Evolutionary conservation across 2,888 invertebrate species (phyloP).

Genomic region (Hoplodrina ambigua): DNA sequence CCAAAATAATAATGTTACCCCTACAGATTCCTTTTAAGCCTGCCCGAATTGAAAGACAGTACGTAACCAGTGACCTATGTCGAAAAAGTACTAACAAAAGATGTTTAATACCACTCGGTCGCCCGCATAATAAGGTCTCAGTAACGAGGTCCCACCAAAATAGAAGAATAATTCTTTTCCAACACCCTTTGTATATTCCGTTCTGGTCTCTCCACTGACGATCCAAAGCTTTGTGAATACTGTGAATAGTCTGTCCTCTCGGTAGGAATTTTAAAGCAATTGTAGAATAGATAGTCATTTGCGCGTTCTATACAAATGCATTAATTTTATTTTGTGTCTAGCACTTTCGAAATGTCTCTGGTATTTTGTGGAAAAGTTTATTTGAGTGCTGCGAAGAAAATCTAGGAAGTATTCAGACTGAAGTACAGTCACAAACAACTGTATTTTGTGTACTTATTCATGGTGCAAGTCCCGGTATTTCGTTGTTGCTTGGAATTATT

Average conservation of each 20-base stretch:
- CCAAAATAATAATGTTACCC: not conserved
- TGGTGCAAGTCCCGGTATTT: conserved; percentile 16
- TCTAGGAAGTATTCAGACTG: conserved; percentile 35
- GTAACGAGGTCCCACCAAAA: conserved; percentile 71
- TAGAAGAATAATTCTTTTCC: conserved; percentile 69
- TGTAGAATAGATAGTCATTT: conserved; percentile 46
- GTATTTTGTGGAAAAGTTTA: conserved; percentile 36
- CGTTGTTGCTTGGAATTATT: conserved; percentile 17
- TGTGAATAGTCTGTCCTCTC: conserved; percentile 59
- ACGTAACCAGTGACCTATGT: conserved; percentile 24
- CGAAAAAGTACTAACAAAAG: conserved; percentile 60
- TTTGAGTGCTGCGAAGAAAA: conserved; percentile 45
- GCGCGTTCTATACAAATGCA: conserved; percentile 38
- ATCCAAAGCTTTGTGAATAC: conserved; percentile 69
- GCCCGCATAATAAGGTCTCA: conserved; percentile 72
- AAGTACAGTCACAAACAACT: conserved; percentile 50
- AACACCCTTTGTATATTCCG: conserved; percentile 71
- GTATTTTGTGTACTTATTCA: conserved; percentile 32
- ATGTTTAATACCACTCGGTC: conserved; percentile 54
- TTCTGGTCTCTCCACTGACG: conserved; percentile 57
- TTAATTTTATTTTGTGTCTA: conserved; percentile 44
- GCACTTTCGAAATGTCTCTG: conserved; percentile 28
- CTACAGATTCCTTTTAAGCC: not conserved
- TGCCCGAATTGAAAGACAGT: not conserved
- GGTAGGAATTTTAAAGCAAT: conserved; percentile 65